These are phyloP conservation scores for Cryptus viduatorius DNA, from an alignment of 2,888 invertebrate species.

Conservation along the genomic window DNA sequence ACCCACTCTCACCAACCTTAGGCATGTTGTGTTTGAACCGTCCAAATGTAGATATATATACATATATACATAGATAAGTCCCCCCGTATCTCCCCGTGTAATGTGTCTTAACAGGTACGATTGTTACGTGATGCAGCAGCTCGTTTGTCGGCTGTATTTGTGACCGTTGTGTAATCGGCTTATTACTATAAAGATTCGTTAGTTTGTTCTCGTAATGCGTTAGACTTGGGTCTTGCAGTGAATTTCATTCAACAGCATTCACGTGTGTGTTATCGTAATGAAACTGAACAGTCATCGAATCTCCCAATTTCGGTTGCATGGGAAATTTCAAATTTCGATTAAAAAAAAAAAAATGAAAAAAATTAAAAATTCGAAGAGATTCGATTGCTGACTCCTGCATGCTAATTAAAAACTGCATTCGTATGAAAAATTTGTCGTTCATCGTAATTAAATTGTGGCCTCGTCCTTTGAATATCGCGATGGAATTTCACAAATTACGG, in stretches of 20 bases:
- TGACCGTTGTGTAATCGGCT: constrained; percentile 63
- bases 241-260: constrained; percentile 26
- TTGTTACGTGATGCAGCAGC: constrained; percentile 62
- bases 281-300: constrained; percentile 28
- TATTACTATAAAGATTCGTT: constrained; percentile 56
- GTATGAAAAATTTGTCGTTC: constrained; percentile 55
- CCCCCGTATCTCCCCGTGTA: constrained; percentile 36
- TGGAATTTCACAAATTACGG: constrained; percentile 43
- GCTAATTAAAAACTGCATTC: constrained; percentile 68
- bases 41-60: constrained; percentile 31
- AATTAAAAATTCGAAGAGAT: constrained; percentile 27
- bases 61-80: neutral
- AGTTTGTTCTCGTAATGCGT: constrained; percentile 68
- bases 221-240: constrained; percentile 63
- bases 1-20: constrained; percentile 63
- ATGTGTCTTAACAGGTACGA: constrained; percentile 69
- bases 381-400: constrained; percentile 66
- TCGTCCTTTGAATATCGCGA: constrained; percentile 22
- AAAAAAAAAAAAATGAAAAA: constrained; percentile 3
- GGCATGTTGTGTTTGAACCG: constrained; percentile 68
- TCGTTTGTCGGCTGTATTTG: constrained; percentile 69
- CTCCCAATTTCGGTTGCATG: constrained; percentile 21
- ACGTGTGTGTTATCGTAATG: constrained; percentile 2
- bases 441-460: constrained; percentile 28
- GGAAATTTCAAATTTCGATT: neutral